phyloP scores from a whole-genome alignment of 2,113 vertebrate genomes.

The Mesembrinibis cayennensis region DNA sequence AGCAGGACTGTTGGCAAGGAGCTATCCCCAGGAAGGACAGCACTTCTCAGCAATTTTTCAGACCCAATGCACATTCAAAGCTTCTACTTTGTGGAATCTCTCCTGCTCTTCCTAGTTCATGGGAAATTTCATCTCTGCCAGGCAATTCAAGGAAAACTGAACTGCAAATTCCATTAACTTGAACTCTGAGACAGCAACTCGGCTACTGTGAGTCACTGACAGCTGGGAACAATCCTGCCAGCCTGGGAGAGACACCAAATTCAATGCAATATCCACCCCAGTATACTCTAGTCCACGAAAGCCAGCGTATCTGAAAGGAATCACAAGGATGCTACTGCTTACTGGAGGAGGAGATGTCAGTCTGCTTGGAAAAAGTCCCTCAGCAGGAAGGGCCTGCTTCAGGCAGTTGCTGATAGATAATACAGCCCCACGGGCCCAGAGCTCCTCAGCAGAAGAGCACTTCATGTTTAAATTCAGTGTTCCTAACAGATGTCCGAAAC shows the following conservation, averaged over 20 bases:
- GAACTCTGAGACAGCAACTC: constrained; percentile 20
- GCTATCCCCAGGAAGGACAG: not conserved
- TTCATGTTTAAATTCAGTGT: not conserved
- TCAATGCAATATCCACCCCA: not conserved
- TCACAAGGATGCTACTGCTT: not conserved
- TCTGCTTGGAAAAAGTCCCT: not conserved
- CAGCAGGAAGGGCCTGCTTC: not conserved
- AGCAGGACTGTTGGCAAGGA: not conserved
- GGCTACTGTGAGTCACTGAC: constrained; percentile 49
- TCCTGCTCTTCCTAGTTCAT: not conserved
- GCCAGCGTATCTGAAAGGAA: constrained; percentile 5
- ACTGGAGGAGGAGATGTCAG: not conserved
- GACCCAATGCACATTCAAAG: not conserved
- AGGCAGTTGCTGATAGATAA: not conserved
- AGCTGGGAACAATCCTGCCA: constrained; percentile 48
- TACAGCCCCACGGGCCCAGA: not conserved
- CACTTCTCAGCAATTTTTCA: not conserved
- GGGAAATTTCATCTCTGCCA: constrained; percentile 25
- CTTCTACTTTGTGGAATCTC: not conserved
- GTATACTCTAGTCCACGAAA: not conserved
- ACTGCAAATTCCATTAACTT: constrained; percentile 45
- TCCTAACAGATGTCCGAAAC: not conserved
- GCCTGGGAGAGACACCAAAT: not conserved
- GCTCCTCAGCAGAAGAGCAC: not conserved
- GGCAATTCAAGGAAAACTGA: constrained; percentile 14